Base-by-base conservation (phyloP, 2,797 vertebrate genomes). In the Anas flavirostris region DNA sequence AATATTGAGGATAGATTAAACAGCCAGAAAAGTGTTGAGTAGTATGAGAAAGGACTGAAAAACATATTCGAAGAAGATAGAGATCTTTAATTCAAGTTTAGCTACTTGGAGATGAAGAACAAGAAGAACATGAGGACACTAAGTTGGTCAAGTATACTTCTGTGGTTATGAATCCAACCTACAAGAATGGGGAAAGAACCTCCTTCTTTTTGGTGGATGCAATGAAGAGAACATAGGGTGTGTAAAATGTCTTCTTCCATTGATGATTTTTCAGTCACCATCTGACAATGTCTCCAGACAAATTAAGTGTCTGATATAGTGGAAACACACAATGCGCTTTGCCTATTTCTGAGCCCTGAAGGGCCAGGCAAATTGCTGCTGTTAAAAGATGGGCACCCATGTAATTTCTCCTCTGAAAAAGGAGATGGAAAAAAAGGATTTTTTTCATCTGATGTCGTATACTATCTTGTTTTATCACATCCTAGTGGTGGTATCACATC, bases 51-150 rank as follows among this genome's bases (percentile, higher is more conserved):
- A 84, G 22, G 35, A 72, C 5, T 67, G 43, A 41, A 82, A 91
- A 21, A 59, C 16, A 66, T 80, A 53, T 7, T 33, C 46, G 39
- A 78, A 90, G 55, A 78, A 90, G 56, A 69, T 35, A 46, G 60
- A 91, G 43, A 37, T 66, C 22, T 60, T 95, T 83, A 74, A 79
- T 88, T 95, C 68, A 77, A n/a, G 68, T 96, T 82, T 84, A 86
- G 44, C 9, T 69, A 64, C 13, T 70, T 31, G 13, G 66, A 66
- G 39, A 83, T 3, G 53, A 4, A 16, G 63, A 62, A 10, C 11
- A 82, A 59, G 17, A 26, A 69, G 60, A 78, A 85, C 31, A 46
- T 12, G 33, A 91, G 21, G 9, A 11, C 2, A 2, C 9, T 25
- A 6, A 60, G 31, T 5, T 66, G 43, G 16, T 50, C 29, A 28